Percentiles rank a stretch among this genome's conserved stretches.
Conservation (phyloP, 2,797 vertebrate genomes). For the Peromyscus melanophrys region DNA sequence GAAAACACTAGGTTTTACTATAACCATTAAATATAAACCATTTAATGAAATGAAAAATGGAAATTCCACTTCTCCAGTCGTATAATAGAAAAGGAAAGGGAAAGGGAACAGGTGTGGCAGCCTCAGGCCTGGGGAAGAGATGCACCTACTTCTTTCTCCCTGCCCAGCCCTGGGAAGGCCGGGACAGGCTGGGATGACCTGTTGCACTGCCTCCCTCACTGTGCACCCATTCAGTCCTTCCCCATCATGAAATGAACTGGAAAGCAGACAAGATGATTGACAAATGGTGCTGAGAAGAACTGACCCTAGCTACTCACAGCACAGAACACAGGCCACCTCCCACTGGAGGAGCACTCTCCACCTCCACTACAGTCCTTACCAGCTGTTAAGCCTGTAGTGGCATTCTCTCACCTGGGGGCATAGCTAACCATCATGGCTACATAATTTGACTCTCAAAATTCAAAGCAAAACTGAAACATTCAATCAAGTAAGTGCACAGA, state of each 20-base stretch:
- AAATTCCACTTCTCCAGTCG: neutral
- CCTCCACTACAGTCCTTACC: neutral
- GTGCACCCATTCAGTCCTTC: constrained; percentile 70
- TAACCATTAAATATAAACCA: neutral
- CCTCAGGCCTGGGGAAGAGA: neutral
- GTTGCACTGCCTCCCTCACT: constrained; percentile 29
- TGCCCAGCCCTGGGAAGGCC: constrained; percentile 69
- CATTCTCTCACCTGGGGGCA: neutral
- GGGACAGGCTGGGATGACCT: constrained; percentile 66
- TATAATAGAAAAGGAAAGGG: neutral
- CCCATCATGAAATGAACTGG: constrained; percentile 82
- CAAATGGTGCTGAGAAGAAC: constrained; percentile 74
- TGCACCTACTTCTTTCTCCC: neutral
- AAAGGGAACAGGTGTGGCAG: neutral
- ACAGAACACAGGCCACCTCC: neutral
- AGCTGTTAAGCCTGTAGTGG: neutral
- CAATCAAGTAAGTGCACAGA: neutral
- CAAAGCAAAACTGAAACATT: neutral
- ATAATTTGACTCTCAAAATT: neutral
- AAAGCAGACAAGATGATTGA: constrained; percentile 66
- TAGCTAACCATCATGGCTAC: neutral
- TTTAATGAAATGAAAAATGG: neutral
- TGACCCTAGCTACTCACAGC: constrained; percentile 36
- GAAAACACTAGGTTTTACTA: neutral
- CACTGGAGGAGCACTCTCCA: neutral